phyloP scores from a whole-genome alignment of 2,888 invertebrate genomes.

The Mimachlamys varia region DNA sequence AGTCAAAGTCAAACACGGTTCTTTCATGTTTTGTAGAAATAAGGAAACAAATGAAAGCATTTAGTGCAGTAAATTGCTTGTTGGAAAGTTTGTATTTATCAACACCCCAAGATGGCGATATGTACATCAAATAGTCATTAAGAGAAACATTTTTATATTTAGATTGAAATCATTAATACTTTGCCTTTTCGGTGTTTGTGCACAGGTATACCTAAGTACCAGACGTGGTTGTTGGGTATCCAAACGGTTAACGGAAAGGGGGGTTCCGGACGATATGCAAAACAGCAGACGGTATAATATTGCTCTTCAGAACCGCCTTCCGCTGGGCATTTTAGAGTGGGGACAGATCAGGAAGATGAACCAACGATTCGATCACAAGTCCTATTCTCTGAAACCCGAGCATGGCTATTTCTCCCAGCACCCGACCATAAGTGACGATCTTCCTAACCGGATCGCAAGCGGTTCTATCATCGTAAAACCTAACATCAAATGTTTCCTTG shows the following conservation, averaged over 20 bases:
- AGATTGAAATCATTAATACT: too few species aligned
- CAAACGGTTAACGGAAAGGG: conserved; percentile 74
- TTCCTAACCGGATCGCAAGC: conserved; percentile 79
- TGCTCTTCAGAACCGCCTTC: conserved; percentile 49
- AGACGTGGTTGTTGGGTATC: conserved; percentile 81
- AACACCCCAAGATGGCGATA: too few species aligned
- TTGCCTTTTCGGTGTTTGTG: not conserved
- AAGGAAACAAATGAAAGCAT: too few species aligned
- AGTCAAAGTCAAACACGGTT: too few species aligned
- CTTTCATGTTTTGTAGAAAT: too few species aligned
- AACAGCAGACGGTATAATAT: conserved; percentile 50
- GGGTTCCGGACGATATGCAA: conserved; percentile 74
- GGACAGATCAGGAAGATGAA: conserved; percentile 65
- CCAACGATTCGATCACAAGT: conserved; percentile 78
- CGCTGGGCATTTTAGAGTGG: conserved; percentile 42
- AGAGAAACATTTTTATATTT: too few species aligned
- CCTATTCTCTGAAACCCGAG: conserved; percentile 80
- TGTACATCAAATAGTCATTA: too few species aligned
- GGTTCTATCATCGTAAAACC: conserved; percentile 79
- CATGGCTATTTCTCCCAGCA: conserved; percentile 71
- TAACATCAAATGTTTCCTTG: conserved; percentile 71
- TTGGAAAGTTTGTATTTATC: too few species aligned
- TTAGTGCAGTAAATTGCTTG: too few species aligned
- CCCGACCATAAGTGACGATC: conserved; percentile 80
- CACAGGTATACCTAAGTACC: conserved; percentile 81